These are phyloP conservation scores for Vireo altiloquus DNA, from an alignment of 2,113 vertebrate genomes.

Conservation along the genomic window DNA sequence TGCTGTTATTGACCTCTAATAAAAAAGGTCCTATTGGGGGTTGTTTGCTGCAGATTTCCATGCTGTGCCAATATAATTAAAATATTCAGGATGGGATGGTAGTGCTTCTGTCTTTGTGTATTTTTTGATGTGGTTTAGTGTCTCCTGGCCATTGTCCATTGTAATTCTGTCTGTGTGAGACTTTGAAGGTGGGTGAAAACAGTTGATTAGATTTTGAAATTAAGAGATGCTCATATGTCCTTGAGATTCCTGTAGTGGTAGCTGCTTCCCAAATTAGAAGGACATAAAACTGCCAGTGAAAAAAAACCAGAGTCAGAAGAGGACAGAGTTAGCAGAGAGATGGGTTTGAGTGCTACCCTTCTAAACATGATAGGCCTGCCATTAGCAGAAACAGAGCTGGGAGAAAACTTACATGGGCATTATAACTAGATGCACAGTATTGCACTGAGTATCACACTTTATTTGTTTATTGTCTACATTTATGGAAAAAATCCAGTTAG, in stretches of 20 bases:
- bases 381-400: not conserved
- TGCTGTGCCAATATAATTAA: not conserved
- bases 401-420: not conserved
- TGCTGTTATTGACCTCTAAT: not conserved
- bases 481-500: not conserved
- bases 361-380: not conserved
- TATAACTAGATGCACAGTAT: not conserved
- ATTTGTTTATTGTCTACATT: not conserved
- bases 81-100: not conserved
- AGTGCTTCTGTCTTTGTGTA: not conserved
- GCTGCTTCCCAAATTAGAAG: not conserved
- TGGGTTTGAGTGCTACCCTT: not conserved
- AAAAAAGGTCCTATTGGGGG: not conserved
- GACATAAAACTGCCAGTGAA: fast-evolving
- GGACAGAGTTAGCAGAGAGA: not conserved
- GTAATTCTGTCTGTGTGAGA: not conserved
- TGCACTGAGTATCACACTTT: not conserved
- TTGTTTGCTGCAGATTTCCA: not conserved
- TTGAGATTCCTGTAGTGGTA: not conserved
- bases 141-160: not conserved
- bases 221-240: not conserved
- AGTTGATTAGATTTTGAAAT: not conserved
- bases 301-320: not conserved
- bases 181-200: not conserved
- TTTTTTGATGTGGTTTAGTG: not conserved